Conservation (phyloP, 2,797 vertebrate genomes). For the Pangasius krempfi region DNA sequence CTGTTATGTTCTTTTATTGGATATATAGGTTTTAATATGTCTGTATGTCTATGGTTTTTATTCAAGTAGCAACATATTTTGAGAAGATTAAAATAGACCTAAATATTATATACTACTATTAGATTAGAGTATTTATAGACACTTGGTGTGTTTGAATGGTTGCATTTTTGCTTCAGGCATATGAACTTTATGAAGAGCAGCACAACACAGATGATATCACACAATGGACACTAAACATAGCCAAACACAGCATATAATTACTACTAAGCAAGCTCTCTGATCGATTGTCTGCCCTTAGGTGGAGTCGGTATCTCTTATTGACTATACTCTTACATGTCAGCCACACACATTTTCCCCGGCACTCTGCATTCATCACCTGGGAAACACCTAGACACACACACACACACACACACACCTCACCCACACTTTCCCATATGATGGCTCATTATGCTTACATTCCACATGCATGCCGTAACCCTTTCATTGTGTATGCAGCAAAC, state of each 20-base stretch:
- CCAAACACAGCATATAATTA: background rate
- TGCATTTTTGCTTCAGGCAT: too few relatives aligned
- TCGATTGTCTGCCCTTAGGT: slow-evolving; percentile 11
- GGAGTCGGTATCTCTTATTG: slow-evolving; percentile 1
- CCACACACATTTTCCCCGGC: background rate
- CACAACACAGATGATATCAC: background rate
- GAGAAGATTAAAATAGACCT: background rate
- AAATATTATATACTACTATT: background rate
- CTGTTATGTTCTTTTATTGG: background rate
- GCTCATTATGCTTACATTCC: slow-evolving; percentile 32
- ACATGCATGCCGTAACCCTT: slow-evolving; percentile 20
- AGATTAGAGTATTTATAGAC: background rate
- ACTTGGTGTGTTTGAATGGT: background rate
- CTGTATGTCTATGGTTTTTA: background rate
- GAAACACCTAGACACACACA: slow-evolving; percentile 24
- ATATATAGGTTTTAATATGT: background rate
- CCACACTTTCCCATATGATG: slow-evolving; percentile 10
- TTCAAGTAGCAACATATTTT: background rate
- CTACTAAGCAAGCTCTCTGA: background rate
- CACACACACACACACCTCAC: slow-evolving; percentile 18
- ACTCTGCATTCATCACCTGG: slow-evolving; percentile 28
- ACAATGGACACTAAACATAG: background rate
- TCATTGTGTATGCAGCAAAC: slow-evolving; percentile 27
- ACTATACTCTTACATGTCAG: background rate
- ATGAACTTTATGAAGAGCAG: background rate